Evolutionary conservation across 2,888 invertebrate species (phyloP), one percentile per base, ranked within the genome.

Genomic region (Morpho deidamia): DNA sequence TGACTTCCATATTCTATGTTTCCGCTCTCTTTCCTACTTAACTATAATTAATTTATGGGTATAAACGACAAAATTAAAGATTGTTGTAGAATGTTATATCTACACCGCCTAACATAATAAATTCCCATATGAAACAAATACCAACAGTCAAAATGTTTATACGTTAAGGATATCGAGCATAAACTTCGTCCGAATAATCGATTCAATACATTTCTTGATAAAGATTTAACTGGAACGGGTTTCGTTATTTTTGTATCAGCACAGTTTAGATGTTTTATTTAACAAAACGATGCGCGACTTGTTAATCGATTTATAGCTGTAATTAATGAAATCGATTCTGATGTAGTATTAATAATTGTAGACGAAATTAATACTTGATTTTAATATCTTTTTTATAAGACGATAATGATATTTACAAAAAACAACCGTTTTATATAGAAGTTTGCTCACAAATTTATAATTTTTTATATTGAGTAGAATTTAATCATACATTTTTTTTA

Each of bases 151-250:
- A 38, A 48, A 44, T 44, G 14, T 47, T 51, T 51, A 50, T 50
- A 40, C 39, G 11, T 47, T 12, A 45, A 44, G 44, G 42, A 37
- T 51, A 53, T 47, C 34, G 35, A 47, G 35, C 32, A 44, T 40
- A 47, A 67, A 68, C 64, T 72, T 70, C 72, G 68, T 67, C 74
- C 70, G 74, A 71, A 72, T 81, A 83, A 85, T 85, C 83, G 85
- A 84, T 83, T 74, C 81, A 80, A 77, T 81, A 48, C 83, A 83
- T 83, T 83, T 83, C 83, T 81, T 79, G 81, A 87, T 85, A 81
- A 85, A 85, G 85, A 83, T 84, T 84, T 85, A 83, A 80, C 74
- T 65, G 68, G 69, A 75, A 72, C 79, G 71, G 75, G 78, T 79
- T 78, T 74, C 64, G 67, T 71, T 83, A 83, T 83, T 83, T 81